These are phyloP conservation scores for Automeris io DNA, from an alignment of 2,888 invertebrate species.

Conservation along the genomic window DNA sequence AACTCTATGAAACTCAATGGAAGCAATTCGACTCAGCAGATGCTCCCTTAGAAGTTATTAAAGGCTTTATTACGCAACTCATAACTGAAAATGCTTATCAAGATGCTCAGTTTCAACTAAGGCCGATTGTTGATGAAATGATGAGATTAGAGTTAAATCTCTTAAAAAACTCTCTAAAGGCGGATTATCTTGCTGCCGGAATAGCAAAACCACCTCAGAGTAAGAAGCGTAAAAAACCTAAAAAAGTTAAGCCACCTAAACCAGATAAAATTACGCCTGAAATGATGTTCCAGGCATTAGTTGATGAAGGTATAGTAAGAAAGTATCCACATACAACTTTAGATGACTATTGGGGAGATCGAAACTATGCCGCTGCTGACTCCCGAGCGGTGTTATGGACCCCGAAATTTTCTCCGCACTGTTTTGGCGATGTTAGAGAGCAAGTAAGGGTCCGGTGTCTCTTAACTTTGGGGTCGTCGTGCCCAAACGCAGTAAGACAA, in stretches of 20 bases:
- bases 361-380: conserved; percentile 78
- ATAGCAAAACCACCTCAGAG: conserved; percentile 31
- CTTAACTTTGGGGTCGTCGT: conserved; percentile 70
- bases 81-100: conserved; percentile 80
- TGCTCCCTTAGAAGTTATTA: conserved; percentile 75
- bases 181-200: conserved; percentile 38
- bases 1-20: conserved; percentile 52
- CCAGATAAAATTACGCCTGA: conserved; percentile 78
- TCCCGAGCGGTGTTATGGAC: conserved; percentile 56
- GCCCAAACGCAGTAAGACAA: conserved; percentile 66
- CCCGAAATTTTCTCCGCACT: conserved; percentile 66
- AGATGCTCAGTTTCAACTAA: conserved; percentile 80
- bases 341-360: conserved; percentile 83
- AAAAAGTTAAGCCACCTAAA: conserved; percentile 72
- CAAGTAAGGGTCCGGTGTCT: conserved; percentile 79
- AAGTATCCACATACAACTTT: conserved; percentile 77
- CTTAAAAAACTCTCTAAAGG: conserved; percentile 71
- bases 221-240: conserved; percentile 57
- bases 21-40: conserved; percentile 50
- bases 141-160: conserved; percentile 77
- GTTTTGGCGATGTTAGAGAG: conserved; percentile 78
- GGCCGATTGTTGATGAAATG: conserved; percentile 82
- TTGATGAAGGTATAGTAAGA: conserved; percentile 81
- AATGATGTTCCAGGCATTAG: conserved; percentile 84
- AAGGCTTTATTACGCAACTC: conserved; percentile 79